Evolutionary conservation across 2,888 invertebrate species (phyloP), one percentile per base, ranked within the genome.

Genomic region (Apotomis turbidana): DNA sequence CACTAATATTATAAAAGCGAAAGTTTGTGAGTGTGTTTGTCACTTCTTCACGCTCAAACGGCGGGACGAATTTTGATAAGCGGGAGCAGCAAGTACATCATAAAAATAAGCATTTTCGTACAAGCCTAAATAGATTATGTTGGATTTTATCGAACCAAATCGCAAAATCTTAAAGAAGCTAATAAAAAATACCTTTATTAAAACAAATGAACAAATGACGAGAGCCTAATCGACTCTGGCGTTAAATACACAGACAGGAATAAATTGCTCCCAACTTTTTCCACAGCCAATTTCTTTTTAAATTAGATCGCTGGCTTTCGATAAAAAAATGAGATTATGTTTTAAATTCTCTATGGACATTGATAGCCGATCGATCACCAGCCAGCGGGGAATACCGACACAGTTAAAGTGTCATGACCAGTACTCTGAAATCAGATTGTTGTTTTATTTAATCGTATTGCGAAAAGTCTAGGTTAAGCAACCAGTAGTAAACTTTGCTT

Each of bases 341-440:
- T 72, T 68, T 68, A 72, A 72, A 72, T 72, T 72, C 72, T 72
- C 78, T 79, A 86, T 85, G 83, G 87, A 87, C 87, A 81, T 78
- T 86, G 85, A 88, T 88, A 82, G 79, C 69, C 81, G 83, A 90
- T 90, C 89, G 88, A 88, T 90, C 90, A 90, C 76, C 73, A 73
- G 74, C 76, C 64, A 51, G 70, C 59, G 38, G 71, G 71, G 71
- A 68, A 61, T 67, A 62, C 15, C 9, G 36, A 5, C 36, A 13
- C 66, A 66, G 44, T 66, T 4, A 4, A 27, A 3, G n/a, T 57
- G 27, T 66, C n/a, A 8, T n/a, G 0, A 46, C 27, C 55, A 66
- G 66, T 66, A 27, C 5, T 12, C 15, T 64, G 6, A 41, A 2
- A 41, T 41, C 41, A 41, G 5, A 41, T 41, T 41, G 5, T 6